These are phyloP conservation scores for Mormoops blainvillei DNA, from an alignment of 2,113 vertebrate genomes.

Conservation along the genomic window DNA sequence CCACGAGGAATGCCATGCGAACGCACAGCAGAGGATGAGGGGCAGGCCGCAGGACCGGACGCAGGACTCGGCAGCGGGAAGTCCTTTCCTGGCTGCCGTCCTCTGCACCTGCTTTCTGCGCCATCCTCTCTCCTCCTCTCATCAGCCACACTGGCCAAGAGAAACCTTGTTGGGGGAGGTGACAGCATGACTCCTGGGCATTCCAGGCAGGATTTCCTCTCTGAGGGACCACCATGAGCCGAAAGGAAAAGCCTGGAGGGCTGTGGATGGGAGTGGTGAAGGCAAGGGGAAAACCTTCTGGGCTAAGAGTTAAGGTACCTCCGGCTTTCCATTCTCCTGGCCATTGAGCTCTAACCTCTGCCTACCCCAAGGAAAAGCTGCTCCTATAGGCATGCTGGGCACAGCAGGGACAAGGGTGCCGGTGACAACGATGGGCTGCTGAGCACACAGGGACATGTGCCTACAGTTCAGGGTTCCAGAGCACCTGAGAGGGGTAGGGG, in stretches of 20 bases:
- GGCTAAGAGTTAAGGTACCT: not conserved
- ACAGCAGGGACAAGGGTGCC: not conserved
- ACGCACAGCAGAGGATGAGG: not conserved
- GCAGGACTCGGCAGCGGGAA: not conserved
- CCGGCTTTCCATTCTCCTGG: not conserved
- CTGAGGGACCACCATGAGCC: not conserved
- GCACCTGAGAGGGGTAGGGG: not conserved
- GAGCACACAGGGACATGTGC: not conserved
- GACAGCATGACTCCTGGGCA: not conserved
- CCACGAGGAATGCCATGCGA: fast-evolving
- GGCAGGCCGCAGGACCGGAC: not conserved
- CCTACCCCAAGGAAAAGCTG: not conserved
- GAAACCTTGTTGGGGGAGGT: not conserved
- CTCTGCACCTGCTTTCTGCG: not conserved
- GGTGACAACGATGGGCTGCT: not conserved
- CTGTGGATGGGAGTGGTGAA: not conserved
- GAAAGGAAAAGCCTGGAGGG: not conserved
- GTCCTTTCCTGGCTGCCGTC: not conserved
- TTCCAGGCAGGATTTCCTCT: not conserved
- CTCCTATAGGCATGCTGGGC: not conserved
- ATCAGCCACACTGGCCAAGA: not conserved
- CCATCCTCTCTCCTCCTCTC: not conserved
- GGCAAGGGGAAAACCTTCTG: not conserved
- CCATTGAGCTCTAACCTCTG: not conserved
- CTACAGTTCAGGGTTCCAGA: not conserved